Percentiles rank a stretch among this genome's conserved stretches.
Evolutionary conservation across 2,113 vertebrate species (phyloP).

Genomic region (Elanus axillaris): DNA sequence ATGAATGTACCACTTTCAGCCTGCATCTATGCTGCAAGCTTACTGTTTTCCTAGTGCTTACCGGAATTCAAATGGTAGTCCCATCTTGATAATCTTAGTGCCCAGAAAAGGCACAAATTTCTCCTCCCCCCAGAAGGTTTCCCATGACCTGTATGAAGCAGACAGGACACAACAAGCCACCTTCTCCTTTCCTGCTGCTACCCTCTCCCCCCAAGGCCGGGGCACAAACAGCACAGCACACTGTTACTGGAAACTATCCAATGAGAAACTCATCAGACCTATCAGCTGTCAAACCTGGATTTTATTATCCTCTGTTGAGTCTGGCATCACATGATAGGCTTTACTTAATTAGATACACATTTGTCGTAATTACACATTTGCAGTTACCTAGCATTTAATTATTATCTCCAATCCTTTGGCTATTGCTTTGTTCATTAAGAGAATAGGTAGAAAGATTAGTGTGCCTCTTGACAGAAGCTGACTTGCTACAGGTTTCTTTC

Average conservation of each 20-base stretch:
- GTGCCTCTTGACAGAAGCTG: background rate
- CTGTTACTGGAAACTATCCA: accelerated
- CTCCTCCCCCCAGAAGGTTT: background rate
- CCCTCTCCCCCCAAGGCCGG: background rate
- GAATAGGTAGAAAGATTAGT: background rate
- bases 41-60: background rate
- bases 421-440: background rate
- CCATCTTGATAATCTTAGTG: background rate
- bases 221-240: background rate
- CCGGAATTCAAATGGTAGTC: background rate
- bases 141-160: background rate
- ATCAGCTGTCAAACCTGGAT: background rate
- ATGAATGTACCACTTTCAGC: background rate
- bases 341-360: background rate
- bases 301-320: background rate
- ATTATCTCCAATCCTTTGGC: background rate
- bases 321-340: background rate
- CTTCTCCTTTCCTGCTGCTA: background rate
- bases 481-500: background rate
- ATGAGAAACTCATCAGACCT: background rate
- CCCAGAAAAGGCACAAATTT: background rate
- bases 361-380: background rate
- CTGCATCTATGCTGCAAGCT: background rate
- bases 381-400: background rate
- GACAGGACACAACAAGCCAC: background rate